Evolutionary conservation across 2,888 invertebrate species (phyloP).

Genomic region (Diaperis boleti): DNA sequence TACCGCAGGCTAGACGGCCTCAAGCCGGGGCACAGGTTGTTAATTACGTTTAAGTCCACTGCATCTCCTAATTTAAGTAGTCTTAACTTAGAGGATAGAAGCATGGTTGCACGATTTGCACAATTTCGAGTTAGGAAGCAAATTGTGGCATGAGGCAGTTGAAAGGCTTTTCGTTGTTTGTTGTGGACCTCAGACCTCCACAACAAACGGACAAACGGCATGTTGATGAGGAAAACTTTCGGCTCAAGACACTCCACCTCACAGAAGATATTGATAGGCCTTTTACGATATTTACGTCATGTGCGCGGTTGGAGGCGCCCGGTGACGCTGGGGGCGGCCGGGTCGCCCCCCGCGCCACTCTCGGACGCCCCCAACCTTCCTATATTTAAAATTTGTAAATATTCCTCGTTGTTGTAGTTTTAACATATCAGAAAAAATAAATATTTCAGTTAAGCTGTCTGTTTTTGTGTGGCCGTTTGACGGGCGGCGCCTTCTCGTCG

Average conservation of each 20-base stretch:
- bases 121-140: slow-evolving; percentile 38
- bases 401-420: slow-evolving; percentile 31
- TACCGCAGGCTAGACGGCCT: too few species aligned
- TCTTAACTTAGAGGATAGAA: slow-evolving; percentile 32
- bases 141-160: slow-evolving; percentile 43
- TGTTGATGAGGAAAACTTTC: slow-evolving; percentile 36
- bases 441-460: slow-evolving; percentile 19
- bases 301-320: slow-evolving; percentile 52
- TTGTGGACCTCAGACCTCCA: slow-evolving; percentile 37
- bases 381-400: slow-evolving; percentile 28
- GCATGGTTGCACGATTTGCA: slow-evolving; percentile 46
- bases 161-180: slow-evolving; percentile 35
- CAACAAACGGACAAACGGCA: slow-evolving; percentile 33
- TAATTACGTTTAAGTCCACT: slow-evolving; percentile 29
- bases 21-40: slow-evolving; percentile 33
- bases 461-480: slow-evolving; percentile 5
- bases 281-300: slow-evolving; percentile 61
- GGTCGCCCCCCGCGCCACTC: slow-evolving; percentile 42
- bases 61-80: slow-evolving; percentile 38
- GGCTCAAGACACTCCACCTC: slow-evolving; percentile 52
- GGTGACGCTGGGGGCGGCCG: slow-evolving; percentile 34
- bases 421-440: slow-evolving; percentile 36
- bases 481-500: slow-evolving; percentile 15
- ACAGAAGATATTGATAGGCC: slow-evolving; percentile 57
- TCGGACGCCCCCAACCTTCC: slow-evolving; percentile 23